Percentiles rank a stretch among this genome's conserved stretches.
These are phyloP conservation scores for Cantharis rufa DNA, from an alignment of 2,888 invertebrate species.

Conservation along the genomic window DNA sequence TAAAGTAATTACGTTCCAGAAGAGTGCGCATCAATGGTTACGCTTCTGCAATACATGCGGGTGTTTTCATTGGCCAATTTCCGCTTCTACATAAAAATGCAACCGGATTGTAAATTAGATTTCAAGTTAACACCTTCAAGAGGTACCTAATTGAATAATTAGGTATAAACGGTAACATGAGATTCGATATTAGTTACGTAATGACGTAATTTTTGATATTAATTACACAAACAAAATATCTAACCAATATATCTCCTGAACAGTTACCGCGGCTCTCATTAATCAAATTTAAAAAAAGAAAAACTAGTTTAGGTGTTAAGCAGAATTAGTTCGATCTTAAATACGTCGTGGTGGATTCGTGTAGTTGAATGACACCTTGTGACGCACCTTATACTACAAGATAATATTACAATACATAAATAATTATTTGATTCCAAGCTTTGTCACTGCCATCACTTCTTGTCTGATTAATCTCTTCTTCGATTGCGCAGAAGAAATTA, in stretches of 20 bases:
- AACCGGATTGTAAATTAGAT: not conserved
- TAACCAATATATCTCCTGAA: not conserved
- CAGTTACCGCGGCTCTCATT: not conserved
- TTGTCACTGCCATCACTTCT: not conserved
- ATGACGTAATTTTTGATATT: not conserved
- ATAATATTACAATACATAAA: not conserved
- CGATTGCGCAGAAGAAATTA: not conserved
- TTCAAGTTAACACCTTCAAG: not conserved
- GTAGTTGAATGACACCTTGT: not conserved
- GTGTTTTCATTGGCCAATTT: not conserved
- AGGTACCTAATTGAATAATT: not conserved
- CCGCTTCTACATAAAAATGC: not conserved
- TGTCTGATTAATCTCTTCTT: not conserved
- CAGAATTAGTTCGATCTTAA: not conserved
- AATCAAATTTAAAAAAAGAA: not conserved
- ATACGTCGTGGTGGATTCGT: not conserved
- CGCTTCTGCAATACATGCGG: not conserved
- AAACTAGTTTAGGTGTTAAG: not conserved
- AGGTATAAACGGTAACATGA: not conserved
- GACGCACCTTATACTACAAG: not conserved
- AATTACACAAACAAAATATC: not conserved
- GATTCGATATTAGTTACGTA: not conserved
- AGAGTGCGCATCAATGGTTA: not conserved
- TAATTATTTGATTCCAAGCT: not conserved
- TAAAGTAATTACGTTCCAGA: not conserved